phyloP scores from a whole-genome alignment of 2,797 vertebrate species.

The Kryptopterus vitreolus region DNA sequence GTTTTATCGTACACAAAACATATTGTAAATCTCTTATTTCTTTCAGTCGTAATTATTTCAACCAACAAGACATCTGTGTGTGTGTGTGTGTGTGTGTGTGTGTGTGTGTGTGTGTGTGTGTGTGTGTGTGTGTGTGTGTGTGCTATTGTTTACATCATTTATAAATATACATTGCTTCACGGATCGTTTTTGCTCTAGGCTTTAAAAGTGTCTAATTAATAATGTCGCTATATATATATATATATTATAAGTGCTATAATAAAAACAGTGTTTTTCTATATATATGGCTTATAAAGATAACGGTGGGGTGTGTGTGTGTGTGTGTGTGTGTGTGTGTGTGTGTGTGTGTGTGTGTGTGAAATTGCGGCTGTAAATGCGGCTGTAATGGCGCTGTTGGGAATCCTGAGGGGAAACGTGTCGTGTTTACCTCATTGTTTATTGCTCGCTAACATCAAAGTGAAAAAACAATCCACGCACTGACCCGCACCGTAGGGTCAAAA shows the following conservation, averaged over 20 bases:
- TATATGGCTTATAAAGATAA: not conserved
- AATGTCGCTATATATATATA: not conserved
- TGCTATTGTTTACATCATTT: not conserved
- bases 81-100: not conserved
- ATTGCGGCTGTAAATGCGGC: not conserved
- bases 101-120: too few relatives aligned
- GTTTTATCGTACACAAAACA: too few relatives aligned
- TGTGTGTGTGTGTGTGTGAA: not conserved
- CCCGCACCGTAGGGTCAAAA: too few relatives aligned
- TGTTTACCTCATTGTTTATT: constrained; percentile 9
- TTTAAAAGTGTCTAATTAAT: not conserved
- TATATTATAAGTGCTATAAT: constrained; percentile 17
- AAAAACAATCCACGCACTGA: too few relatives aligned
- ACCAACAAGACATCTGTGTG: not conserved
- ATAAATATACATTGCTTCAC: not conserved
- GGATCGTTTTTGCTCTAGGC: not conserved
- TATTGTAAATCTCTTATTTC: not conserved
- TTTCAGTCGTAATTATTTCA: not conserved
- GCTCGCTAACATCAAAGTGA: not conserved
- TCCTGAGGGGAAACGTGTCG: not conserved
- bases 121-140: not conserved
- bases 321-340: not conserved
- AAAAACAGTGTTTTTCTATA: not conserved
- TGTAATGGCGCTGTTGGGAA: not conserved
- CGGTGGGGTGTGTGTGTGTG: not conserved